Evolutionary conservation across 2,888 invertebrate genomes (phyloP).

Genomic region (Caenorhabditis becei): DNA sequence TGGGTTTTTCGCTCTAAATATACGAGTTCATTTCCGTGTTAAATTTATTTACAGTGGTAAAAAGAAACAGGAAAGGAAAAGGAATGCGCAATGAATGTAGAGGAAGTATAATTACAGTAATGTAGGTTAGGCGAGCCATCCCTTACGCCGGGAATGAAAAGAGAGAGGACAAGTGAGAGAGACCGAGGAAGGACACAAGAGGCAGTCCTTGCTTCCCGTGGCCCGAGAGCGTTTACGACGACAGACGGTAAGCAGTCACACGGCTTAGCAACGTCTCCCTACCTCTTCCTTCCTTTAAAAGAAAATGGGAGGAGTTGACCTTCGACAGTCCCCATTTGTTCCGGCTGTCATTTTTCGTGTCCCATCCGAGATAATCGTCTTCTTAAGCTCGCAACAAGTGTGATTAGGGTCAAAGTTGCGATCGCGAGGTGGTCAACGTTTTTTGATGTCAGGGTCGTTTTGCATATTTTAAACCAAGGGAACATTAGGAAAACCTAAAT

Average conservation of each 20-base stretch:
- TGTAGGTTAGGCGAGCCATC: constrained; percentile 63
- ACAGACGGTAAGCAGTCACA: constrained; percentile 52
- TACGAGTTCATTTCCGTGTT: neutral
- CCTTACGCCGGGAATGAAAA: constrained; percentile 44
- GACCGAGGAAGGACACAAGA: constrained; percentile 37
- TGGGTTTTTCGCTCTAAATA: constrained; percentile 1
- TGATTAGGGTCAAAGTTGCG: constrained; percentile 47
- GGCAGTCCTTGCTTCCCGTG: neutral
- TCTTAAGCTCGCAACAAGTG: constrained; percentile 39
- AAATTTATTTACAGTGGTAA: neutral
- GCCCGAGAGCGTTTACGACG: constrained; percentile 58
- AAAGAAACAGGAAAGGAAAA: constrained; percentile 18
- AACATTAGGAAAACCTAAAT: constrained; percentile 4
- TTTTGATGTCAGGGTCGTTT: constrained; percentile 40
- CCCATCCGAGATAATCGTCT: constrained; percentile 37
- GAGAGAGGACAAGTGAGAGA: constrained; percentile 19
- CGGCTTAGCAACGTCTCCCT: constrained; percentile 46
- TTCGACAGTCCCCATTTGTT: constrained; percentile 19
- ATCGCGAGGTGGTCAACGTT: constrained; percentile 12
- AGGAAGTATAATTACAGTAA: constrained; percentile 58
- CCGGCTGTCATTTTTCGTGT: neutral
- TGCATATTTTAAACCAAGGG: constrained; percentile 1
- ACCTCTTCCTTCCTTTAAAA: constrained; percentile 15
- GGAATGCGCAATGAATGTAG: constrained; percentile 25
- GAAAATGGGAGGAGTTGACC: constrained; percentile 34